A percentile compares a stretch with the other conserved stretches of the same genome.
phyloP scores from a whole-genome alignment of 2,888 invertebrate species.

The Dicroscelio sp. region DNA sequence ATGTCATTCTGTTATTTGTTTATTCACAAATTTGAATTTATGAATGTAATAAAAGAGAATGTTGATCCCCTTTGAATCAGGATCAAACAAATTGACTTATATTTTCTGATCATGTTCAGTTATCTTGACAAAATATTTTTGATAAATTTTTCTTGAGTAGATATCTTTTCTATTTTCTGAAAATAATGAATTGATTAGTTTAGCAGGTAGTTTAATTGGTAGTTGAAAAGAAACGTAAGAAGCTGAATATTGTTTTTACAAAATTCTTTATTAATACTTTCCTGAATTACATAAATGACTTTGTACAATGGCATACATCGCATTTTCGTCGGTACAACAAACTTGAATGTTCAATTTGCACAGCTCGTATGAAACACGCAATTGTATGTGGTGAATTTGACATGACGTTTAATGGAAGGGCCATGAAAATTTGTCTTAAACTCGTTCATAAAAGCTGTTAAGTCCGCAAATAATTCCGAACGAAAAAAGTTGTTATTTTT shows the following conservation, averaged over 20 bases:
- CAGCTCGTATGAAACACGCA: conserved; percentile 40
- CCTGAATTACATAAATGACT: neutral
- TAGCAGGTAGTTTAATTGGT: too few relatives aligned
- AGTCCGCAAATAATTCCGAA: conserved; percentile 62
- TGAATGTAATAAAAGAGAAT: too few relatives aligned
- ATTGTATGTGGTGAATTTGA: conserved; percentile 47
- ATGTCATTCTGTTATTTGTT: too few relatives aligned
- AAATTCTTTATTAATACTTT: conserved; percentile 41
- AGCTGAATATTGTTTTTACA: conserved; percentile 4
- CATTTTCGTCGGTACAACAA: conserved; percentile 7
- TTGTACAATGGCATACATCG: conserved; percentile 30
- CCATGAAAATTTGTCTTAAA: conserved; percentile 44
- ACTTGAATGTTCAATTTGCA: conserved; percentile 43
- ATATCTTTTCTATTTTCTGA: too few relatives aligned
- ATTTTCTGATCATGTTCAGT: too few relatives aligned
- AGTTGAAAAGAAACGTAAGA: too few relatives aligned
- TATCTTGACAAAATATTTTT: too few relatives aligned
- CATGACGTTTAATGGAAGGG: conserved; percentile 48
- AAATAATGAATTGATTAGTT: too few relatives aligned
- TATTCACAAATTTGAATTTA: too few relatives aligned
- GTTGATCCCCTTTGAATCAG: too few relatives aligned
- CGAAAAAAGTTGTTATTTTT: conserved; percentile 54
- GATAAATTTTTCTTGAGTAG: too few relatives aligned
- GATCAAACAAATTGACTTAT: too few relatives aligned
- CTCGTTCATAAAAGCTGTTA: conserved; percentile 53